phyloP scores from a whole-genome alignment of 1,140 invertebrate species.

The Nasonia longicornis region DNA sequence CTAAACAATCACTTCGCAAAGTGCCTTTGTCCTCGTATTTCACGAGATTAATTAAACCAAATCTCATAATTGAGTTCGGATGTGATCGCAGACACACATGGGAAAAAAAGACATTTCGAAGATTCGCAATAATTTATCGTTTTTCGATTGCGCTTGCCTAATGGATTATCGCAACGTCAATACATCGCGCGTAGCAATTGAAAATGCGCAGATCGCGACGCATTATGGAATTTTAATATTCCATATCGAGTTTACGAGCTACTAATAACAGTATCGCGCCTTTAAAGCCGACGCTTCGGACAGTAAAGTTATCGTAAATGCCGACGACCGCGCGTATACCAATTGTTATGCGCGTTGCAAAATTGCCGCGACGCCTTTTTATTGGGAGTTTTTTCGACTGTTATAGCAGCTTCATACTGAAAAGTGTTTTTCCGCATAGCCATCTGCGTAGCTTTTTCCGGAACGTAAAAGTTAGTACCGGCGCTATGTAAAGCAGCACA shows the following conservation, averaged over 20 bases:
- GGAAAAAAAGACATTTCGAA: too few species aligned
- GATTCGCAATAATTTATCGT: too few species aligned
- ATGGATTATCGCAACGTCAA: neutral
- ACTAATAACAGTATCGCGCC: neutral
- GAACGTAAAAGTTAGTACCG: conserved; percentile 5
- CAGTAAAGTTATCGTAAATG: neutral
- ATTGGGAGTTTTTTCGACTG: neutral
- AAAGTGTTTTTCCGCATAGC: conserved; percentile 14
- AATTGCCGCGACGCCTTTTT: neutral
- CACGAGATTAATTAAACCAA: too few species aligned
- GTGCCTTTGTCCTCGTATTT: too few species aligned
- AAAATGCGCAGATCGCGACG: too few species aligned
- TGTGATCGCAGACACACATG: too few species aligned
- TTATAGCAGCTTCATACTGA: neutral
- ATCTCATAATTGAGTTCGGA: too few species aligned
- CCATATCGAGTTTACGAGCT: neutral
- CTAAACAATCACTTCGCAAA: too few species aligned
- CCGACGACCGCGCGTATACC: neutral
- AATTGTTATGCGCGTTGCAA: neutral
- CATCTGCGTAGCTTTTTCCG: conserved; percentile 5
- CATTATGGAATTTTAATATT: neutral
- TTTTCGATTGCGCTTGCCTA: neutral
- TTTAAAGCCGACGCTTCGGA: neutral
- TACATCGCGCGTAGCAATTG: too few species aligned
- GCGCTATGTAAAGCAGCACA: neutral